Percentiles rank a stretch among this genome's conserved stretches.
phyloP scores from a whole-genome alignment of 1,140 invertebrate species.

The Dendroctonus valens region DNA sequence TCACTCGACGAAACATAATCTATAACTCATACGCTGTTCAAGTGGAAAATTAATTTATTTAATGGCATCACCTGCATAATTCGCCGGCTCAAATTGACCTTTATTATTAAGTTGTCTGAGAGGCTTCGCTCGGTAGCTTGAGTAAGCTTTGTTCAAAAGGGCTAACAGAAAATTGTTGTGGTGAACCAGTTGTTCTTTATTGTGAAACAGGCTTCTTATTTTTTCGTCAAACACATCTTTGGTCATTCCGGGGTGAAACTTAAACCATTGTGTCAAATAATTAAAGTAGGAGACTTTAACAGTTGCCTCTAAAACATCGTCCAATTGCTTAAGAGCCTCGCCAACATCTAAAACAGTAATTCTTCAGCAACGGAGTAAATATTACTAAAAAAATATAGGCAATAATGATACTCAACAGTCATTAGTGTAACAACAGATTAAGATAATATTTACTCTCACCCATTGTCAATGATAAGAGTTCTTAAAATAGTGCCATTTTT shows the following conservation, averaged over 20 bases:
- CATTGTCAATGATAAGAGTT: no score
- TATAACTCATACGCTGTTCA: constrained; percentile 6
- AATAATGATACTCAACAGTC: no score
- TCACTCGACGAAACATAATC: constrained; percentile 42
- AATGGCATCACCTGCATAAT: constrained; percentile 25
- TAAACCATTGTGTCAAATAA: constrained; percentile 43
- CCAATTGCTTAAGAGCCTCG: constrained; percentile 42
- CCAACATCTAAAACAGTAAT: no score
- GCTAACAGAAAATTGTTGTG: constrained; percentile 46
- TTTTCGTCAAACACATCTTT: constrained; percentile 43
- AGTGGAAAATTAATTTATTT: not conserved
- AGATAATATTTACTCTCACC: no score
- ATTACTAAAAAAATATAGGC: no score
- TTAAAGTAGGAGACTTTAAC: constrained; percentile 43
- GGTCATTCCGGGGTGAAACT: constrained; percentile 41
- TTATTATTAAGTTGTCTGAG: constrained; percentile 29
- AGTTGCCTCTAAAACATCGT: constrained; percentile 39
- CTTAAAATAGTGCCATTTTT: no score
- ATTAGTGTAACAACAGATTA: no score
- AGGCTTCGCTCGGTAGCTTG: constrained; percentile 23
- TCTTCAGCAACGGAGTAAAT: no score
- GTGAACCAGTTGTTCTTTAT: constrained; percentile 43
- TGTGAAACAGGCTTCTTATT: constrained; percentile 41
- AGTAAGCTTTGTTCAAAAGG: constrained; percentile 37
- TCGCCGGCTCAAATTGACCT: constrained; percentile 34